Evolutionary conservation across 2,888 invertebrate species (phyloP).

Genomic region (Epistrophe eligans): DNA sequence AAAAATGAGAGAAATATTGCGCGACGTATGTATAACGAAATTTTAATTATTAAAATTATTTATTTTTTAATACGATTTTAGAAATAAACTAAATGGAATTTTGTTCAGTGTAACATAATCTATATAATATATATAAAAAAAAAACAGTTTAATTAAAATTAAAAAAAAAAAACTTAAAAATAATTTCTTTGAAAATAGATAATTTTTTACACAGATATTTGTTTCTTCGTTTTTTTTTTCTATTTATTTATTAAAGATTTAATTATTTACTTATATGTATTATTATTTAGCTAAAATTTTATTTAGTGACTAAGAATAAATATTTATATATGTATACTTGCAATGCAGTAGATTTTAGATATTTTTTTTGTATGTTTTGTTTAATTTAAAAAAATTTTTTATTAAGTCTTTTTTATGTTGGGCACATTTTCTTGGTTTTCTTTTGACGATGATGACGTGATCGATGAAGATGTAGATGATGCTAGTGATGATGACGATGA

Average conservation of each 20-base stretch:
- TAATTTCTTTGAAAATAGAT: conserved; percentile 44
- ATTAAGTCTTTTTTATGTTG: conserved; percentile 65
- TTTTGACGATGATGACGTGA: conserved; percentile 38
- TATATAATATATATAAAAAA: conserved; percentile 15
- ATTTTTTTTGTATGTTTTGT: neutral
- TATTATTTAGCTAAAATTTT: conserved; percentile 66
- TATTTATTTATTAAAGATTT: conserved; percentile 50
- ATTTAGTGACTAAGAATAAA: conserved; percentile 72
- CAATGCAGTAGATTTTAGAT: conserved; percentile 25
- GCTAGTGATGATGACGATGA: neutral
- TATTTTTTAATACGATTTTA: conserved; percentile 8
- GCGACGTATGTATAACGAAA: conserved; percentile 40
- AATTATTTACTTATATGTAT: conserved; percentile 20
- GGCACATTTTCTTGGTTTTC: conserved; percentile 53
- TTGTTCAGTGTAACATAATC: conserved; percentile 43
- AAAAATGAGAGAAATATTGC: conserved; percentile 61
- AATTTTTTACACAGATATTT: conserved; percentile 77
- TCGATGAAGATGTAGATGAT: neutral
- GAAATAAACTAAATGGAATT: conserved; percentile 52
- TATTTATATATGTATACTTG: conserved; percentile 66
- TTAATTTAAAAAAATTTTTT: conserved; percentile 11
- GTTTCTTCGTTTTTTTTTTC: conserved; percentile 23
- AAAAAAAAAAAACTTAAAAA: conserved; percentile 53
- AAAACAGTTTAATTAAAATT: conserved; percentile 17
- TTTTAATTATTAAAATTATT: conserved; percentile 21